phyloP scores from a whole-genome alignment of 2,888 invertebrate species.

The Papilio gigon region DNA sequence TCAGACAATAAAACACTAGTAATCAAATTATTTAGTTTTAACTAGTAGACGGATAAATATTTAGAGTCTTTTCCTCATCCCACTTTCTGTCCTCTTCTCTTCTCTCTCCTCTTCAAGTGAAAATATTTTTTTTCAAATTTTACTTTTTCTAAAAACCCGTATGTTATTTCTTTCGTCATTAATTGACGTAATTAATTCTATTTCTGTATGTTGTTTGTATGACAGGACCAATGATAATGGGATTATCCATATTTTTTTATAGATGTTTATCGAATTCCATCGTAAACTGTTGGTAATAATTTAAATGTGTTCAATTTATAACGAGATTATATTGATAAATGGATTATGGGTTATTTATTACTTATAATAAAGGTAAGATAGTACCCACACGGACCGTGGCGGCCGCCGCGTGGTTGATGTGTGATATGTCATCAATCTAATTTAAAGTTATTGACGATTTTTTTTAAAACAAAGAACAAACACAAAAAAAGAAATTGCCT shows the following conservation, averaged over 20 bases:
- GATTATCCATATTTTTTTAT: slow-evolving; percentile 36
- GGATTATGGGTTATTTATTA: slow-evolving; percentile 21
- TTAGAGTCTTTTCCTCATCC: too few species aligned
- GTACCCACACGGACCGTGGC: background rate
- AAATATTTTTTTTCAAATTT: slow-evolving; percentile 7
- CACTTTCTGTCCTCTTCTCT: too few species aligned
- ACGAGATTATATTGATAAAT: slow-evolving; percentile 40
- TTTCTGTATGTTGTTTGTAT: slow-evolving; percentile 34
- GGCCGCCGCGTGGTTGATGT: slow-evolving; percentile 10
- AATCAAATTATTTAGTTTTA: background rate
- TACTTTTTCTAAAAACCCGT: slow-evolving; percentile 10
- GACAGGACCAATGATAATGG: slow-evolving; percentile 25
- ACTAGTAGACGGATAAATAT: too few species aligned
- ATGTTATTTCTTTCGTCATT: slow-evolving; percentile 3
- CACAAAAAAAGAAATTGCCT: background rate
- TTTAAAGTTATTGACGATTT: background rate
- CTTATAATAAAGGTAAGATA: slow-evolving; percentile 7
- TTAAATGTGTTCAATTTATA: slow-evolving; percentile 41
- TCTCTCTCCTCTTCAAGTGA: background rate
- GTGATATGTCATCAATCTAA: slow-evolving; percentile 6
- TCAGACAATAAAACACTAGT: background rate
- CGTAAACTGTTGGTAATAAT: slow-evolving; percentile 22
- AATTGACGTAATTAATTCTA: slow-evolving; percentile 27
- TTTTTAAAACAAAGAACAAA: background rate
- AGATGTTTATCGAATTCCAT: slow-evolving; percentile 42